Base-by-base conservation (phyloP, 1,140 invertebrate genomes). In the Subanguina moxae region DNA sequence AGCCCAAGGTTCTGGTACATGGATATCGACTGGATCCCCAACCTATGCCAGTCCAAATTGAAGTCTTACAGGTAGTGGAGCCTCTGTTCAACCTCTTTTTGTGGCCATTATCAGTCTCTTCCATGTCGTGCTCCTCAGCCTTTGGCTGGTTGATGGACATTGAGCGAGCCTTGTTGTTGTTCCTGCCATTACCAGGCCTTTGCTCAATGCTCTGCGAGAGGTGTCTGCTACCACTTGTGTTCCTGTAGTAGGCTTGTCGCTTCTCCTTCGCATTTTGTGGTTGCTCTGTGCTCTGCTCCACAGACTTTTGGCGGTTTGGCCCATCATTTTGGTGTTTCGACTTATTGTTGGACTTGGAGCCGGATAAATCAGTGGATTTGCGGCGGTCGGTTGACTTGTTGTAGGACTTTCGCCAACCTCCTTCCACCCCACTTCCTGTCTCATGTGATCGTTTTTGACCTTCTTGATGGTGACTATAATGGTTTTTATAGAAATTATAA, bases 1-100 rank as follows among this genome's bases (percentile, higher is more conserved):
- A n/a, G n/a, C n/a, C n/a, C n/a, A n/a, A n/a, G n/a, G n/a, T n/a
- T n/a, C n/a, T n/a, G n/a, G n/a, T n/a, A n/a, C n/a, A n/a, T n/a
- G n/a, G n/a, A n/a, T n/a, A n/a, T n/a, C n/a, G n/a, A n/a, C n/a
- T n/a, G n/a, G n/a, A n/a, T n/a, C n/a, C n/a, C n/a, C 32, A 38
- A 11, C 11, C 32, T 38, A 38, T 11, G 3, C 32, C 11, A 5
- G 11, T 38, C 17, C 19, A 61, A 61, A 30, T 7, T 23, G 19
- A 42, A 21, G 9, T 11, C 58, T 61, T 61, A 61, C 58, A 61
- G 7, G 58, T 45, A 28, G 58, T 61, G 15, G 58, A 61, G 46
- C 58, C 58, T 32, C 28, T 19, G 28, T 45, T 32, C 58, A 25
- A 5, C 23, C 48, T 19, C 48, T 52, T 52, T 15, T 52, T 52